Evolutionary conservation across 2,113 vertebrate species (phyloP).

Genomic region (Toxotes chatareus): DNA sequence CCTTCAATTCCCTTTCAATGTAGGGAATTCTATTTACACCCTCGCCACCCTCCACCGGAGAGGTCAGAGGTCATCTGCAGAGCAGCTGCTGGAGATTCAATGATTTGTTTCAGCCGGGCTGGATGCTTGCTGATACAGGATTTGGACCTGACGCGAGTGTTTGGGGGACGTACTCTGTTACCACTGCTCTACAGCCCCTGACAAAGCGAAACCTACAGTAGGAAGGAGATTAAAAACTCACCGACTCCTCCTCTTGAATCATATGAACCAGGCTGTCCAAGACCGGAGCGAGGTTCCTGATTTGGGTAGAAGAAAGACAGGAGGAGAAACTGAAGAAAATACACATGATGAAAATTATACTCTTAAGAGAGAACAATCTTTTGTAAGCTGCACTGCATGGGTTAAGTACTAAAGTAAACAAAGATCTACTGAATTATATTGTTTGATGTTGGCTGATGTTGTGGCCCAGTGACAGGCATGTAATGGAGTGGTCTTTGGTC

Average conservation of each 20-base stretch:
- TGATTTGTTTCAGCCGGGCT: constrained; percentile 25
- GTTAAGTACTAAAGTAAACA: neutral
- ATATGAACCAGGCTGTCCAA: constrained; percentile 98
- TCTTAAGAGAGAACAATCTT: neutral
- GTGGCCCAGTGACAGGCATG: neutral
- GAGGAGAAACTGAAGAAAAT: neutral
- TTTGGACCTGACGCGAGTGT: neutral
- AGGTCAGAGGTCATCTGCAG: constrained; percentile 44
- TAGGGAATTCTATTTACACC: neutral
- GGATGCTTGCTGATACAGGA: neutral
- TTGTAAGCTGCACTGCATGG: neutral
- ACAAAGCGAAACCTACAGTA: neutral
- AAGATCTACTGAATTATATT: neutral
- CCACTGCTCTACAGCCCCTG: neutral
- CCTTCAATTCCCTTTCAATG: constrained; percentile 29
- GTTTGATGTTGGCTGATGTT: neutral
- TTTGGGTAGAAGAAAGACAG: constrained; percentile 48
- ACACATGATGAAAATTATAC: neutral
- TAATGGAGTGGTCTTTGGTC: neutral
- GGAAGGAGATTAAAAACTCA: constrained; percentile 81
- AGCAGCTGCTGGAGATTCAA: constrained; percentile 34
- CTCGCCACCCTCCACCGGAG: neutral
- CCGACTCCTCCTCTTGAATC: constrained; percentile 99
- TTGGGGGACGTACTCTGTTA: neutral
- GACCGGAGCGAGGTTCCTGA: constrained; percentile 94